Percentiles rank a stretch among this genome's conserved stretches.
Conservation (phyloP, 2,888 invertebrate species). For the Oligia strigilis region DNA sequence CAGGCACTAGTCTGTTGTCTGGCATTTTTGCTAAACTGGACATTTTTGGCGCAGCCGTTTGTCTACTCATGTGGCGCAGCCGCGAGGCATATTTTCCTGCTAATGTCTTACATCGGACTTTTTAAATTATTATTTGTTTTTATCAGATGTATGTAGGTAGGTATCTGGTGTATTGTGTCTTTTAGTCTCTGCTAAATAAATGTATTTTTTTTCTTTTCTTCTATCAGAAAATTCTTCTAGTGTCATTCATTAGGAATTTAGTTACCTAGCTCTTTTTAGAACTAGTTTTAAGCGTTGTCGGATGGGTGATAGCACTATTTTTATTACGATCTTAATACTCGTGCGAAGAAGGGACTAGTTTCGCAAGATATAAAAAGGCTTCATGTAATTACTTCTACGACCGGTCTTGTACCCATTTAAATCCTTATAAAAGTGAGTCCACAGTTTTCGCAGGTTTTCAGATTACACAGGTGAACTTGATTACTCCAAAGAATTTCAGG, state of each 20-base stretch:
- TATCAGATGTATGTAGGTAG: too few species aligned
- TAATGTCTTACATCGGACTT: too few species aligned
- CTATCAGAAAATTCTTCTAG: not conserved
- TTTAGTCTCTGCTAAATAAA: not conserved
- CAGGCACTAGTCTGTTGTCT: too few species aligned
- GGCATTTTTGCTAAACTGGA: too few species aligned
- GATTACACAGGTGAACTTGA: too few species aligned
- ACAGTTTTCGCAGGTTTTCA: too few species aligned
- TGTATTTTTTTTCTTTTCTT: not conserved
- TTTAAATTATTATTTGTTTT: too few species aligned
- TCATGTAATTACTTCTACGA: slow-evolving; percentile 18
- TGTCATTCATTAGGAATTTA: not conserved
- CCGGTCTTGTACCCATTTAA: not conserved
- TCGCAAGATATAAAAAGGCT: slow-evolving; percentile 37
- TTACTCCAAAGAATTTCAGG: not conserved
- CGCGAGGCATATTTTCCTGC: too few species aligned
- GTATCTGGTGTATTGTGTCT: too few species aligned
- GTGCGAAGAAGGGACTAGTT: not conserved
- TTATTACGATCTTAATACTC: not conserved
- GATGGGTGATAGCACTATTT: not conserved
- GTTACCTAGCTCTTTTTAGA: not conserved
- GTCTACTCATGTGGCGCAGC: too few species aligned
- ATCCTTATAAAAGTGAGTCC: not conserved
- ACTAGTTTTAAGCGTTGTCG: not conserved
- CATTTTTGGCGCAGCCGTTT: too few species aligned